Conservation (phyloP, 2,888 invertebrate species). For the Athalia circularis region DNA sequence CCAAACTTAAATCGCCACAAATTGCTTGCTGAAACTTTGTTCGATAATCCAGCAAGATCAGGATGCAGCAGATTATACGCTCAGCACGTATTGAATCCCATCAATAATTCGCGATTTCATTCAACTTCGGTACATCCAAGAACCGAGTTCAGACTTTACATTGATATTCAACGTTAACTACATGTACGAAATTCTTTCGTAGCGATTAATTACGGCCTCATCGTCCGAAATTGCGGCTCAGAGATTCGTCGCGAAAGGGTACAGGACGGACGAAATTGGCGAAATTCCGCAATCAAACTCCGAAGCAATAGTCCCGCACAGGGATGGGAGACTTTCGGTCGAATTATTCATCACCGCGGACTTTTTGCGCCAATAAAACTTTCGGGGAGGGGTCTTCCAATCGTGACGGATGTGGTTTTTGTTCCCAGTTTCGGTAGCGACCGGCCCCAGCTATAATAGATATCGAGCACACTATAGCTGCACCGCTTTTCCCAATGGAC, state of each 20-base stretch:
- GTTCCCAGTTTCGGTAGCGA: not conserved
- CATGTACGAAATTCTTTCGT: too few species aligned
- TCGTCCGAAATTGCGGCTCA: not conserved
- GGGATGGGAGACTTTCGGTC: not conserved
- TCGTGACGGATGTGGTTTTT: slow-evolving; percentile 19
- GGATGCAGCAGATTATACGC: slow-evolving; percentile 17
- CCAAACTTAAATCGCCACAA: not conserved
- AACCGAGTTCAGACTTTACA: too few species aligned
- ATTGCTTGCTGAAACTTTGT: slow-evolving; percentile 15
- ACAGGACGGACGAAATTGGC: not conserved
- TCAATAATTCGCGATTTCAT: not conserved
- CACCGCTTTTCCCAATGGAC: too few species aligned
- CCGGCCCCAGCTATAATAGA: not conserved
- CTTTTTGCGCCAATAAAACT: slow-evolving; percentile 5
- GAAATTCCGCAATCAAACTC: slow-evolving; percentile 12
- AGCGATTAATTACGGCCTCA: not conserved
- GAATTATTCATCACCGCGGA: slow-evolving; percentile 22
- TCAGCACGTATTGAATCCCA: not conserved
- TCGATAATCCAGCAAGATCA: not conserved
- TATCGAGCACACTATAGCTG: not conserved
- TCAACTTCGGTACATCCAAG: too few species aligned
- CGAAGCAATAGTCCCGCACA: slow-evolving; percentile 9
- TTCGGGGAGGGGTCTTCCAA: not conserved
- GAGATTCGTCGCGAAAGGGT: not conserved
- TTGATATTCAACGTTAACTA: too few species aligned